These are phyloP conservation scores for Macroteleia sp. DNA, from an alignment of 2,888 invertebrate species.

Conservation along the genomic window DNA sequence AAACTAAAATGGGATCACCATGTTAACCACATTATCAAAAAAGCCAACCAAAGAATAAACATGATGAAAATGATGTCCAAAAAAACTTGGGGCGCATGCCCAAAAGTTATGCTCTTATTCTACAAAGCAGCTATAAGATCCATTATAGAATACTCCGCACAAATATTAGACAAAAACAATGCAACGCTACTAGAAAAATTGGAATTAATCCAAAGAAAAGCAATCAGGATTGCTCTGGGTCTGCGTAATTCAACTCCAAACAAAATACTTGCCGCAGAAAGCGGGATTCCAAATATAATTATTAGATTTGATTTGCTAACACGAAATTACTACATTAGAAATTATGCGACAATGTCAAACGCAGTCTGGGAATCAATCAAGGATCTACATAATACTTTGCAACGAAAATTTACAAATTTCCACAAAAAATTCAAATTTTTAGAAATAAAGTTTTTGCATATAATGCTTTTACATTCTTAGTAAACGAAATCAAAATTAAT, in stretches of 20 bases:
- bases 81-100: conserved; percentile 10
- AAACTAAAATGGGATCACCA: neutral
- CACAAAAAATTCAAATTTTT: neutral
- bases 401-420: neutral
- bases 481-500: neutral
- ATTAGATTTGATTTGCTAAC: neutral
- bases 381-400: neutral
- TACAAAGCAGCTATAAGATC: too few species aligned
- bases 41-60: neutral
- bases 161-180: neutral
- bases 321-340: neutral
- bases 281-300: neutral
- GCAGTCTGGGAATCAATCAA: neutral
- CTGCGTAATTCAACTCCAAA: neutral
- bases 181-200: neutral
- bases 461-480: neutral
- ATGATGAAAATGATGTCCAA: conserved; percentile 2
- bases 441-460: neutral
- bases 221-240: too few species aligned
- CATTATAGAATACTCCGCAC: neutral
- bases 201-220: neutral
- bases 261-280: neutral
- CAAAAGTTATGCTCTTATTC: neutral
- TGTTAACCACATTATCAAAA: neutral
- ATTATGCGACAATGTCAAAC: neutral